phyloP scores from a whole-genome alignment of 2,113 vertebrate genomes.

The Phyllostomus hastatus region DNA sequence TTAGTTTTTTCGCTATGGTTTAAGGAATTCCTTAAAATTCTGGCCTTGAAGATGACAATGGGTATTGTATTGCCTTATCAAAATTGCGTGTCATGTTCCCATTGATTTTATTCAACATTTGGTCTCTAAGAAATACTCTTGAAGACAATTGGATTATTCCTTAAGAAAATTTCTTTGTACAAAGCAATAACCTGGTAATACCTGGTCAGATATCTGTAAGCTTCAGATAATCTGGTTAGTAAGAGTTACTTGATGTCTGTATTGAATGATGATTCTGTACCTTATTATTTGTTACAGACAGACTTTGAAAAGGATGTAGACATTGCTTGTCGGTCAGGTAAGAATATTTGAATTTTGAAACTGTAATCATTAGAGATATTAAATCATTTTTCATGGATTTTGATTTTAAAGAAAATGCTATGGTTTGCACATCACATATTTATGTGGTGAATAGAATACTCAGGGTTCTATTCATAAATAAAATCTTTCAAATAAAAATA shows the following conservation, averaged over 20 bases:
- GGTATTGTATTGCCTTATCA: constrained; percentile 40
- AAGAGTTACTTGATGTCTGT: constrained; percentile 48
- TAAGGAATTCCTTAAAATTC: constrained; percentile 27
- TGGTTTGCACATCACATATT: neutral
- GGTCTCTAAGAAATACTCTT: constrained; percentile 69
- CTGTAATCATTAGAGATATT: neutral
- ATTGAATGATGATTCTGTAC: constrained; percentile 66
- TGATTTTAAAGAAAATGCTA: neutral
- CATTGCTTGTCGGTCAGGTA: constrained; percentile 99
- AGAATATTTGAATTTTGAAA: constrained; percentile 59
- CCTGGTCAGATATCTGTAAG: constrained; percentile 52
- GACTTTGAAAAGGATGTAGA: constrained; percentile 99
- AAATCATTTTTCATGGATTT: constrained; percentile 4
- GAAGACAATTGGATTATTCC: constrained; percentile 69
- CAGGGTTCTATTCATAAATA: neutral
- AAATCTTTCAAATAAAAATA: neutral
- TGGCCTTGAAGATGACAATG: neutral
- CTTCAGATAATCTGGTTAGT: constrained; percentile 44
- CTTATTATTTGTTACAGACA: constrained; percentile 87
- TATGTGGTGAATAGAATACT: neutral
- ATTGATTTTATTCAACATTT: constrained; percentile 69
- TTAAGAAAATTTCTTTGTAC: constrained; percentile 72
- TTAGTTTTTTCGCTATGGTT: constrained; percentile 8
- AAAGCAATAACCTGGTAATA: constrained; percentile 68
- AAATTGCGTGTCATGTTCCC: constrained; percentile 53